Evolutionary conservation across 2,113 vertebrate genomes (phyloP).

Genomic region (Athene cunicularia): DNA sequence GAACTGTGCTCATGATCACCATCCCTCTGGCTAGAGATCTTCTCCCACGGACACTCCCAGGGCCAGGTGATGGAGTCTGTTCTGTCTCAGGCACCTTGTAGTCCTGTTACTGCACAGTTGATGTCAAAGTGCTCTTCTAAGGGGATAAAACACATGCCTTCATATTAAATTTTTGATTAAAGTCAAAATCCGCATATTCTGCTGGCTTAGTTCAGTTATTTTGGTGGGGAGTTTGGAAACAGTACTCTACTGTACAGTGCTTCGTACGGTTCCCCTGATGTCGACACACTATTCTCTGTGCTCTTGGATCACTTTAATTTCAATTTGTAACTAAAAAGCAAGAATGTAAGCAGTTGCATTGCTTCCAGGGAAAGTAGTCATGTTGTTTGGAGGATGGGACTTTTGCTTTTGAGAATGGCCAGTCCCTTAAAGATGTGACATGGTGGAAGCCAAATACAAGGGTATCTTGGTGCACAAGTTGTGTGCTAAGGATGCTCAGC

Average conservation of each 20-base stretch:
- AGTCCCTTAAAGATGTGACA: background rate
- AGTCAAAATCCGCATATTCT: background rate
- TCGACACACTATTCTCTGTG: background rate
- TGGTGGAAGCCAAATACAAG: background rate
- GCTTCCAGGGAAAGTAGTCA: background rate
- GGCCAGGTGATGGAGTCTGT: background rate
- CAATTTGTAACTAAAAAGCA: background rate
- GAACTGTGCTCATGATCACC: background rate
- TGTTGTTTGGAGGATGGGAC: background rate
- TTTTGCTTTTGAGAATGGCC: background rate
- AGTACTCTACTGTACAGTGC: background rate
- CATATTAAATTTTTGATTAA: background rate
- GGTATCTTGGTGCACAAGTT: background rate
- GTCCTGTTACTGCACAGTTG: fast-evolving
- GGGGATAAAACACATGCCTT: background rate
- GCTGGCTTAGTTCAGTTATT: background rate
- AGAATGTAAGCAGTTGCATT: background rate
- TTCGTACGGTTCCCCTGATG: background rate
- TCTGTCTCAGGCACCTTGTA: background rate
- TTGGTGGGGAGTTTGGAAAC: background rate
- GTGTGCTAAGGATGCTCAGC: background rate
- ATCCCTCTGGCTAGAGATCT: background rate
- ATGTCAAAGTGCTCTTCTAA: background rate
- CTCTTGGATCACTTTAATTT: background rate
- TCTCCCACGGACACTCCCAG: background rate